A percentile compares a stretch with the other conserved stretches of the same genome.
These are phyloP conservation scores for Rhabdomys pumilio DNA, from an alignment of 2,797 vertebrate genomes.

Conservation along the genomic window DNA sequence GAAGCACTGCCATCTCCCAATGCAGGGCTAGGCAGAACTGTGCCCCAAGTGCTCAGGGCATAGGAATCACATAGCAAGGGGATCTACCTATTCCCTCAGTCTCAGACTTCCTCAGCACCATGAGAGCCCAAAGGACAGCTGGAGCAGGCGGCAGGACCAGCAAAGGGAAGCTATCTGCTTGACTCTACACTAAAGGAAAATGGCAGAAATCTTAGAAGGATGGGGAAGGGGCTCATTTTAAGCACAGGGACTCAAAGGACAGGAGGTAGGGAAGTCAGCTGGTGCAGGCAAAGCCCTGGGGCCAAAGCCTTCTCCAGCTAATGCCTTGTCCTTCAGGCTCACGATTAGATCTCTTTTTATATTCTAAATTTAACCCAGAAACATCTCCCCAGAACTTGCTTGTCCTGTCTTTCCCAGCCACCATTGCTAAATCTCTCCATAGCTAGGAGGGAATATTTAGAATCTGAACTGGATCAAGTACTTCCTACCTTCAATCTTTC, in stretches of 20 bases:
- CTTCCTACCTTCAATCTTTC: slow-evolving; percentile 45
- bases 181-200: not conserved
- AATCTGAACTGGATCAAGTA: slow-evolving; percentile 43
- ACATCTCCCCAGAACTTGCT: slow-evolving; percentile 25
- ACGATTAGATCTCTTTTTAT: not conserved
- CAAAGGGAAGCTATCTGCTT: not conserved
- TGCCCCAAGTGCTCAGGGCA: not conserved
- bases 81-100: not conserved
- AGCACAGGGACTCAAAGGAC: not conserved
- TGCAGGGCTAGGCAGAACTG: not conserved
- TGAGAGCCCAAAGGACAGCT: not conserved
- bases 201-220: not conserved
- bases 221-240: not conserved
- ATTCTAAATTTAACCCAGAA: slow-evolving; percentile 59
- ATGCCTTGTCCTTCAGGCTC: not conserved
- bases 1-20: not conserved
- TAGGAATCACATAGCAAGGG: not conserved
- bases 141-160: not conserved
- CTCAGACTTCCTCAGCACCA: not conserved
- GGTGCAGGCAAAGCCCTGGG: not conserved
- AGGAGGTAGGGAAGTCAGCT: not conserved
- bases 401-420: not conserved
- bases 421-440: not conserved
- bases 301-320: not conserved
- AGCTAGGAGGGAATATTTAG: slow-evolving; percentile 33